Evolutionary conservation across 2,888 invertebrate genomes (phyloP).

Genomic region (Drepanosiphum platanoidis): DNA sequence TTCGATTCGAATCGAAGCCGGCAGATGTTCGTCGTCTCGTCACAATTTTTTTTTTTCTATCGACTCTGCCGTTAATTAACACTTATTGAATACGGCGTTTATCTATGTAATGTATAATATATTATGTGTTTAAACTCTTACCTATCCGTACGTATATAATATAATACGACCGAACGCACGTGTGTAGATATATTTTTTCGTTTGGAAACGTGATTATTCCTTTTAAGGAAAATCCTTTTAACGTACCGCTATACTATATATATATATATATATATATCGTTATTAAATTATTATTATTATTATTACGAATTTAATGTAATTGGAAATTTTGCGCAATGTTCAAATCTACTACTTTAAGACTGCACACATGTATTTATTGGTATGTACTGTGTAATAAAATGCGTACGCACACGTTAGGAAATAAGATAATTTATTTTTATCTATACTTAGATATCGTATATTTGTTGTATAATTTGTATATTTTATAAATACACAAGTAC

Average conservation of each 20-base stretch:
- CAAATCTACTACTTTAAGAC: constrained; percentile 3
- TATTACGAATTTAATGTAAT: constrained; percentile 34
- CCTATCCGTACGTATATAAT: neutral
- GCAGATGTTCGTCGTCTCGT: neutral
- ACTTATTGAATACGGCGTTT: neutral
- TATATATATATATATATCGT: too few species aligned
- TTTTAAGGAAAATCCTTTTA: constrained; percentile 51
- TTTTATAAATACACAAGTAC: neutral
- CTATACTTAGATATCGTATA: neutral
- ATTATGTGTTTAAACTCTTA: neutral
- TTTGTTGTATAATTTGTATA: neutral
- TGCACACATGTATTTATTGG: neutral
- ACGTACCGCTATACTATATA: constrained; percentile 19
- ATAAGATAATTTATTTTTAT: neutral
- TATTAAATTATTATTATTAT: constrained; percentile 11
- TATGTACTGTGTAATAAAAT: neutral
- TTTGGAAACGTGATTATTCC: constrained; percentile 35
- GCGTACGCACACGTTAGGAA: neutral
- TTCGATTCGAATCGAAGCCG: neutral
- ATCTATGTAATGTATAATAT: neutral
- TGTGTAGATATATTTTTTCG: constrained; percentile 6
- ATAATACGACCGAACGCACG: neutral
- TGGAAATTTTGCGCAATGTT: constrained; percentile 44
- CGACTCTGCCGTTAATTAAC: constrained; percentile 7
- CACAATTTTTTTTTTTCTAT: constrained; percentile 7